Evolutionary conservation across 2,797 vertebrate species (phyloP), one percentile per base, ranked within the genome.

Genomic region (Lutjanus campechanus): DNA sequence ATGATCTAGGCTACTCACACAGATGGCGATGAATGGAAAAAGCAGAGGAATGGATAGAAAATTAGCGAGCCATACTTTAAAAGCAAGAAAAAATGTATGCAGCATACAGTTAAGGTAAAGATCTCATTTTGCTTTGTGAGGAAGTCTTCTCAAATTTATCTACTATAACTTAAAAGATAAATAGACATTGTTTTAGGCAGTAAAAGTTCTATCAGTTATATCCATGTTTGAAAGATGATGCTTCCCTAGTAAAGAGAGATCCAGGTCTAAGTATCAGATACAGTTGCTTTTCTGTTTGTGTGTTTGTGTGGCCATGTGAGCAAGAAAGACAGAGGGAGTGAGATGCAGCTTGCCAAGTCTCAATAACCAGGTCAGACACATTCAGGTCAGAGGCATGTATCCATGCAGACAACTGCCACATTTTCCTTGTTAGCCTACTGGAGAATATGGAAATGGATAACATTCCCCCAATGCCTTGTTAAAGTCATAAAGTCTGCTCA

Each of bases 291-390:
- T 74, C 53, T 83, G 60, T 76, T 59, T 73, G 69, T 72, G 53
- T 43, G 50, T 70, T 66, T 65, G 46, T 61, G 29, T 36, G 29
- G 29, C 73, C 44, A 40, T 60, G 67, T 76, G 71, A 78, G 59
- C 1, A 11, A 74, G 29, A 49, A 69, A 77, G 29, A 44, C 55
- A 61, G 62, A 63, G 80, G 54, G 77, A 83, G 68, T 2, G 49
- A 62, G 63, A 84, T 46, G 61, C 83, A 69, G 68, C 77, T 85
- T 82, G 84, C 86, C 79, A 60, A 90, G 82, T 92, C 81, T 89
- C 76, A 73, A 87, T 90, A 93, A 94, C 82, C 89, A 89, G 88
- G 86, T 88, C 89, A 90, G 90, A 92, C 93, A 91, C 87, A 94
- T 92, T 92, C 77, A 86, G 94, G 92, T 93, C 94, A 94, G 77